Evolutionary conservation across 2,888 invertebrate genomes (phyloP).

Genomic region (Lathronympha strigana): DNA sequence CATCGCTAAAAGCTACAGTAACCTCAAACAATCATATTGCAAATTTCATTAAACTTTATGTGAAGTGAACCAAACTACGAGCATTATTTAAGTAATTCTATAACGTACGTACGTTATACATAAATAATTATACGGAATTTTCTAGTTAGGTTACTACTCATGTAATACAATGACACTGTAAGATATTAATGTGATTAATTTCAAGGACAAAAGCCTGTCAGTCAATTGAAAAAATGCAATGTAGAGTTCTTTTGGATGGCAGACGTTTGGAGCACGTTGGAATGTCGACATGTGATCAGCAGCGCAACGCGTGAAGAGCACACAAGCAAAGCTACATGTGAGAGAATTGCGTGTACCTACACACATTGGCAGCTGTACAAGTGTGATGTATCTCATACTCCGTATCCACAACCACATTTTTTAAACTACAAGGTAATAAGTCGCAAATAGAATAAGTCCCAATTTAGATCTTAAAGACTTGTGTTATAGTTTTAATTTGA

Average conservation of each 20-base stretch:
- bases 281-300: constrained; percentile 76
- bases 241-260: constrained; percentile 49
- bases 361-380: constrained; percentile 56
- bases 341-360: constrained; percentile 62
- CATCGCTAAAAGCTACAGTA: too few relatives aligned
- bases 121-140: background rate
- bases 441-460: background rate
- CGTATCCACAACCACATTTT: constrained; percentile 9
- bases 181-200: constrained; percentile 12
- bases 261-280: constrained; percentile 65
- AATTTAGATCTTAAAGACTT: background rate
- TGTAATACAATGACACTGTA: background rate
- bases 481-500: constrained; percentile 1
- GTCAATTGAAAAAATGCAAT: constrained; percentile 50
- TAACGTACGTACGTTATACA: background rate
- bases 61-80: too few relatives aligned
- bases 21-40: too few relatives aligned
- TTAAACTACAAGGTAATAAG: background rate
- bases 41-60: too few relatives aligned
- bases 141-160: background rate
- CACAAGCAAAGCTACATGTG: constrained; percentile 54
- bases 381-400: constrained; percentile 46
- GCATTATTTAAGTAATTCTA: too few relatives aligned
- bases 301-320: constrained; percentile 66
- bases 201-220: constrained; percentile 44